Percentiles rank a stretch among this genome's conserved stretches.
Evolutionary conservation across 2,888 invertebrate genomes (phyloP).

Genomic region (Oligia latruncula): DNA sequence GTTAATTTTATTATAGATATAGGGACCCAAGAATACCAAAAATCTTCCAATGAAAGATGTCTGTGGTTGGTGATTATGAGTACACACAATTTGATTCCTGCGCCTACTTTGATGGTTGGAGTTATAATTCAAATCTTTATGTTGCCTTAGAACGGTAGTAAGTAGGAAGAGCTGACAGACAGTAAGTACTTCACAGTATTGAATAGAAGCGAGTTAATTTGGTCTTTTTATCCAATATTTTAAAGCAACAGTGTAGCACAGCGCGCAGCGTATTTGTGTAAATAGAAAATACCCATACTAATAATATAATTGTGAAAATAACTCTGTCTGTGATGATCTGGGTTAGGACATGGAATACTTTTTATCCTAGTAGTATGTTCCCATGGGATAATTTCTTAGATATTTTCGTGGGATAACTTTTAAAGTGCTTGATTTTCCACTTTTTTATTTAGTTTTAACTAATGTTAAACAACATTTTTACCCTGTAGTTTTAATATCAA

Average conservation of each 20-base stretch:
- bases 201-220: not conserved
- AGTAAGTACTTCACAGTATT: not conserved
- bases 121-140: not conserved
- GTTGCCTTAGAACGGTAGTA: not conserved
- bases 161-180: not conserved
- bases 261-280: not conserved
- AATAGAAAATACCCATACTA: not conserved
- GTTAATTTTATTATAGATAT: not conserved
- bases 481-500: not conserved
- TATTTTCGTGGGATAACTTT: not conserved
- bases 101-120: not conserved
- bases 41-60: not conserved
- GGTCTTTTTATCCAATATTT: not conserved
- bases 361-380: not conserved
- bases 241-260: not conserved
- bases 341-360: not conserved
- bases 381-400: not conserved
- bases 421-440: not conserved
- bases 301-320: not conserved
- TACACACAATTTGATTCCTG: not conserved
- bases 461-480: not conserved
- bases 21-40: not conserved
- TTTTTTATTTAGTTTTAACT: not conserved
- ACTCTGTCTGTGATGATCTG: not conserved
- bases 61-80: not conserved